Base-by-base conservation (phyloP, 2,113 vertebrate species). In the Oreochromis tanganicae region DNA sequence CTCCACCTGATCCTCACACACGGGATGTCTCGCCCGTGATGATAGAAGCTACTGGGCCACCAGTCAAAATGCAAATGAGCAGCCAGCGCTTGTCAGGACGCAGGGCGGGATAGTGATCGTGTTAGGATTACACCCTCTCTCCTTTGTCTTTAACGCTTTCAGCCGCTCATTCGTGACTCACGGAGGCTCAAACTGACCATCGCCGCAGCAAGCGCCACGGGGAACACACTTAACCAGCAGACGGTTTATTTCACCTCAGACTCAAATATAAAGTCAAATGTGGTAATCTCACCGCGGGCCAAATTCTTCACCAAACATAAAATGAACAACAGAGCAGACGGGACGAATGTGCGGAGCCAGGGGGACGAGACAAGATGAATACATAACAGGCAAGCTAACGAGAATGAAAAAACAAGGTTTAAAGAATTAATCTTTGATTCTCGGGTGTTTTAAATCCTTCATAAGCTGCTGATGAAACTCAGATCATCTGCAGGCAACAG, bases 1-100 rank as follows among this genome's bases (percentile, higher is more conserved):
- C 71, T 78, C 6, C 43, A 78, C 71, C 43, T 50, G 71, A 29
- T 78, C 24, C 8, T 27, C 3, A 6, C 16, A 5, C 27, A 48
- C 12, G 5, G 1, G 4, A 9, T 0, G 1, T 34, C 10, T 57
- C 4, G 10, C 34, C 27, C 2, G 2, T 4, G 1, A 29, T 0
- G 56, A 38, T n/a, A 56, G 9, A 17, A 48, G 32, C 5, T 27
- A 32, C 21, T 43, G 75, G 4, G 2, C 48, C n/a, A 36, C 36
- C 19, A 19, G 24, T 4, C 9, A 36, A 73, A 84, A 81, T 3
- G 17, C 5, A 43, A 43, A 85, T 11, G 14, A 71, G 81, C 34
- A 68, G 63, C 34, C 19, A 3, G 63, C 11, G 6, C n/a, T 87
- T 21, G 83, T 83, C 24, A 9, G 55, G 68, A 87, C 78, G 54